A percentile compares a stretch with the other conserved stretches of the same genome.
These are phyloP conservation scores for Neotragus moschatus DNA, from an alignment of 2,113 vertebrate genomes.

Conservation along the genomic window DNA sequence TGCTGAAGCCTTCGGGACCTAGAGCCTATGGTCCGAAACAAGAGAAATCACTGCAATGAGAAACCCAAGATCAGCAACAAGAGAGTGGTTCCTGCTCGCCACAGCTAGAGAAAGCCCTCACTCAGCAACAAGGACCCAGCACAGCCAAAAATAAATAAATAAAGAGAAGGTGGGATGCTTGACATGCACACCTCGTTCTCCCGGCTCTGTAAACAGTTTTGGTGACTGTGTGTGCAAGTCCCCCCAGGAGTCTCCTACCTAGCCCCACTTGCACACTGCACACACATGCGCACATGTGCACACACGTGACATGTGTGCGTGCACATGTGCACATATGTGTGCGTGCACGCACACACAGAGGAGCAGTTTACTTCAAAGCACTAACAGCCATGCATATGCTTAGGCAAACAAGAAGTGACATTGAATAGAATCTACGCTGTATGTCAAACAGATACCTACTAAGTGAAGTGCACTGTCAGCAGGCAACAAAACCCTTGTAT, in stretches of 20 bases:
- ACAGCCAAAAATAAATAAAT: background rate
- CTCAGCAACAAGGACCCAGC: background rate
- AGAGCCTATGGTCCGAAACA: background rate
- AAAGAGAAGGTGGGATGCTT: background rate
- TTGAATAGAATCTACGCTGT: background rate
- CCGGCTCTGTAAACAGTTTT: background rate
- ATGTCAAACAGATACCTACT: background rate
- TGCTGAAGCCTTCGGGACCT: background rate
- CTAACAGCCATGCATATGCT: background rate
- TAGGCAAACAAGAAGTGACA: background rate
- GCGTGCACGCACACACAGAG: fast-evolving
- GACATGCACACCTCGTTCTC: background rate
- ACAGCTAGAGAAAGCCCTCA: background rate
- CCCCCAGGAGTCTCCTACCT: background rate
- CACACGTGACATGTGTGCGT: fast-evolving
- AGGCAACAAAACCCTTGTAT: background rate
- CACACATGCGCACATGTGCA: no score
- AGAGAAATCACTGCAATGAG: background rate
- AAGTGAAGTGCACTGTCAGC: background rate
- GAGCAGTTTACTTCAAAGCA: background rate
- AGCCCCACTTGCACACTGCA: background rate
- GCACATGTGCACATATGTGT: background rate
- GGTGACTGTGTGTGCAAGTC: background rate
- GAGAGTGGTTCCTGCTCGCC: background rate
- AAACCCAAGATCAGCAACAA: background rate